Base-by-base conservation (phyloP, 2,797 vertebrate species). In the Enteromius unitaeniatus region DNA sequence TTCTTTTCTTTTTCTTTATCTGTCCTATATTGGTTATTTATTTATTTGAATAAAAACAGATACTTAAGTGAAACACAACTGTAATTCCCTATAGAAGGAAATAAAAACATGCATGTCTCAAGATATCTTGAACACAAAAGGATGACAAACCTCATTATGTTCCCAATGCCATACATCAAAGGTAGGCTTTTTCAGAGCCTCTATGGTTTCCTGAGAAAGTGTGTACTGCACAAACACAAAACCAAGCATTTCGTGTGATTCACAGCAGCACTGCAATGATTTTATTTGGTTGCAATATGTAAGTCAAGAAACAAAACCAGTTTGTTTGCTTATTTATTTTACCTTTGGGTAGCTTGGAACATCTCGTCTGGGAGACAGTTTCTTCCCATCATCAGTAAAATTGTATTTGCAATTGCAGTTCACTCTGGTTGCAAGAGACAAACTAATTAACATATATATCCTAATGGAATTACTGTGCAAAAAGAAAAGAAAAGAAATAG, bases 121-220 rank as follows among this genome's bases (percentile, higher is more conserved):
- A 53, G 45, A 19, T 26, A 64, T 68, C 28, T 67, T 23, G 40
- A 55, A 28, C 21, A 51, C 45, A 68, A 15, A 53, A 76, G 17
- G 2, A 49, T n/a, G 49, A 87, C 90, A 91, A 90, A 99, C 98
- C 96, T 99, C 98, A 0, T 99, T 99, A 88, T 98, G 96, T 82
- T 99, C 98, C 98, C 98, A 99, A 69, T 99, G 95, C 98, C 98
- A 99, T 45, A 99, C 97, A 0, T 99, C 98, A 55, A 99, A 99
- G 0, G 97, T 99, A 28, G 98, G 98, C 88, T 98, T 99, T 91
- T 98, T 95, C 77, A 99, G 95, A 0, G 98, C 96, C 83, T 98
- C 97, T 1, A 97, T 91, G 14, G 98, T 99, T 94, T 99, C 97
- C 60, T 96, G 96, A 78, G 98, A 99, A 67, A 99, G 94, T 51